phyloP scores from a whole-genome alignment of 2,797 vertebrate genomes.

The Parotocinclus haroldoi region DNA sequence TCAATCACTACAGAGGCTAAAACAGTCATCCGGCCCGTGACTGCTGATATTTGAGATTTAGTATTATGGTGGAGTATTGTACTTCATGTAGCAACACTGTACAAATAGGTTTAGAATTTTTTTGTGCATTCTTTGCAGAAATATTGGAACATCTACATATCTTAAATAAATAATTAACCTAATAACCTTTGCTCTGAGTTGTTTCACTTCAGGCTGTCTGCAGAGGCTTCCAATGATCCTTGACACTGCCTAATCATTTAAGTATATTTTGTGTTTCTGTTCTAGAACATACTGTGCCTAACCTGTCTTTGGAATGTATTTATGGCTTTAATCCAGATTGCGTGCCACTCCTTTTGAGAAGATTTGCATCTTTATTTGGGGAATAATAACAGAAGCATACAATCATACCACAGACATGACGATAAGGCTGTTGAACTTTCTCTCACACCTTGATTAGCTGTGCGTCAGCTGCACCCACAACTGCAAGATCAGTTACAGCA shows the following conservation, averaged over 20 bases:
- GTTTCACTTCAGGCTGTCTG: neutral
- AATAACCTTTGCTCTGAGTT: neutral
- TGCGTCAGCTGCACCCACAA: neutral
- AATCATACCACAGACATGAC: neutral
- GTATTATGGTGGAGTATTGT: no score
- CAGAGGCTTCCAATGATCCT: neutral
- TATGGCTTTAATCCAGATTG: neutral
- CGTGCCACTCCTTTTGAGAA: constrained; percentile 32
- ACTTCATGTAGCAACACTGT: no score
- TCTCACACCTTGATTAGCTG: neutral
- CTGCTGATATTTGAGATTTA: no score
- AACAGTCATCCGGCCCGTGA: no score
- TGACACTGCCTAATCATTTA: neutral
- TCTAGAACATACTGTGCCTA: constrained; percentile 1
- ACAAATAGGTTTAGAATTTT: no score
- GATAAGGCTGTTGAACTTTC: neutral
- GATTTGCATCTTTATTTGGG: constrained; percentile 35
- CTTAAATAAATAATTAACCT: no score
- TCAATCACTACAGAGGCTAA: no score
- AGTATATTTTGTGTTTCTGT: neutral
- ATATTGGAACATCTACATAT: no score
- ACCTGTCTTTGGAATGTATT: neutral
- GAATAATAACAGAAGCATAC: neutral
- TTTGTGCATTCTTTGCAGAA: no score
- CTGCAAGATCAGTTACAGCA: neutral